Base-by-base conservation (phyloP, 2,113 vertebrate species). In the Australoheros scitulus region DNA sequence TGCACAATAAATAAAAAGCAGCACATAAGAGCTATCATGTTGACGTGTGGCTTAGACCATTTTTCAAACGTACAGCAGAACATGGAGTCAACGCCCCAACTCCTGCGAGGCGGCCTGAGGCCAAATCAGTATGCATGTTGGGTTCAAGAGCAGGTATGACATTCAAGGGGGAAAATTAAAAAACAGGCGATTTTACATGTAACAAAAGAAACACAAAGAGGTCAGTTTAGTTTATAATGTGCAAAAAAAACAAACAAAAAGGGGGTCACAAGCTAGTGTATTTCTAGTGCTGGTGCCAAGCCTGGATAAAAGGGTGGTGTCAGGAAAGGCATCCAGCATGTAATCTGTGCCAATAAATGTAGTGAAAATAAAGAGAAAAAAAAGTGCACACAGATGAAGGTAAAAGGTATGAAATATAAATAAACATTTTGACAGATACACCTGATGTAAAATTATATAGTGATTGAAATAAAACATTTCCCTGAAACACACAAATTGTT, bases 131-230 rank as follows among this genome's bases (percentile, higher is more conserved):
- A 22, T 15, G 50, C 70, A 56, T 9, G 68, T 36, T 64, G 24
- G 6, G 22, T 52, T 77, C n/a, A 60, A 26, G 52, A 34, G 5
- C 60, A 52, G 26, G 13, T 18, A n/a, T 47, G 50, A 80, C 22
- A 43, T 34, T 61, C 6, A 38, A 68, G 26, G 15, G 7, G 4
- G 20, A 32, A 24, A 24, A n/a, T n/a, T n/a, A 64, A 56, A 61
- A 38, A 32, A 47, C 5, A 47, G 41, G 34, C 15, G 2, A n/a
- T 76, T 83, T 38, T 17, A 82, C 58, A 64, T 61, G n/a, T 3
- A 70, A 61, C 63, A 61, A 11, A 38, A 79, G 22, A 50, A 64
- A 77, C 17, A 79, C 17, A 79, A 61, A 79, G 9, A 63, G 56
- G 72, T 47, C 6, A 75, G 52, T 18, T 43, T n/a, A 41, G 60